Conservation (phyloP, 2,888 invertebrate species). For the Cheilosia grossa region DNA sequence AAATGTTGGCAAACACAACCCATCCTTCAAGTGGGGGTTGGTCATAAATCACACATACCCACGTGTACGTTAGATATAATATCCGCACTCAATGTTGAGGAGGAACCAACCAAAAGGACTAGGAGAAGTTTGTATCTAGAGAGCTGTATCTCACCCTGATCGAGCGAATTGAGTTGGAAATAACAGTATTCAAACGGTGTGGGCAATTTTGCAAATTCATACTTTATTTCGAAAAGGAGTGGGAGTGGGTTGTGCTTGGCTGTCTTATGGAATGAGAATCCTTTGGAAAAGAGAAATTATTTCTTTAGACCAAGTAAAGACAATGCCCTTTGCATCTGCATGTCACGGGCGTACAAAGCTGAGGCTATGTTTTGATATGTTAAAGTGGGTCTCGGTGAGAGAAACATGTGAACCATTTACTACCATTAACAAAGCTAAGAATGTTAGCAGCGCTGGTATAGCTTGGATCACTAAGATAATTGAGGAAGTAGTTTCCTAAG, state of each 20-base stretch:
- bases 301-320: no score
- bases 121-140: slow-evolving; percentile 1
- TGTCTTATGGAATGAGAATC: no score
- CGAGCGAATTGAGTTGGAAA: slow-evolving; percentile 3
- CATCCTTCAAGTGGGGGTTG: slow-evolving; percentile 7
- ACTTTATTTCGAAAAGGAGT: neutral
- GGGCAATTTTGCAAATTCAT: neutral
- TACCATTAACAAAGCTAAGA: no score
- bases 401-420: no score
- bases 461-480: no score
- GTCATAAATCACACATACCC: slow-evolving; percentile 55
- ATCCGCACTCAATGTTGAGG: slow-evolving; percentile 22
- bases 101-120: neutral
- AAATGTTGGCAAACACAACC: slow-evolving; percentile 49
- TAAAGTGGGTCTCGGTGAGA: no score
- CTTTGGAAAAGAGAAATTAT: no score
- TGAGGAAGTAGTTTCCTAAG: no score
- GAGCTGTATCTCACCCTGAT: slow-evolving; percentile 38
- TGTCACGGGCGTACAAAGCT: no score
- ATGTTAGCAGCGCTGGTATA: no score
- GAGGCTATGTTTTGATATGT: no score
- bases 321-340: no score
- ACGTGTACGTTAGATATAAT: slow-evolving; percentile 8
- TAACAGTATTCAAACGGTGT: neutral
- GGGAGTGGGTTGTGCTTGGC: neutral